phyloP scores from a whole-genome alignment of 2,797 vertebrate genomes.

The Poeciliopsis gracilis region DNA sequence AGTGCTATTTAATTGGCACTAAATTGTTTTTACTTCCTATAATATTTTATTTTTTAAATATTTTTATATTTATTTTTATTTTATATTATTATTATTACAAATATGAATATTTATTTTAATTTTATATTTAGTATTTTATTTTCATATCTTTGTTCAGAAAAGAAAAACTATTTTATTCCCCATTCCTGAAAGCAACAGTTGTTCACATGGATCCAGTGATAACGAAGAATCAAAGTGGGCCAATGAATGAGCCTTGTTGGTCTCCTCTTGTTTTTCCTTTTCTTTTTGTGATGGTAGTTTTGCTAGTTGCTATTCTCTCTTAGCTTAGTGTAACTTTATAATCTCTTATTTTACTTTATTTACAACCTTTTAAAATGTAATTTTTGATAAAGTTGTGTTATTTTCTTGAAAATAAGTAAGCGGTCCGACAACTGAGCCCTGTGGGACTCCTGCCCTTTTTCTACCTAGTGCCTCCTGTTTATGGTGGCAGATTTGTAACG shows the following conservation, averaged over 20 bases:
- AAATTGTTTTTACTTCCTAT: neutral
- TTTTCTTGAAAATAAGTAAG: neutral
- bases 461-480: neutral
- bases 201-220: neutral
- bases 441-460: neutral
- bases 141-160: neutral
- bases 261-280: conserved; percentile 6
- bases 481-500: neutral
- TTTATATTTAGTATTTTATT: neutral
- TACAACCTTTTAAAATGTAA: neutral
- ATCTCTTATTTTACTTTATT: neutral
- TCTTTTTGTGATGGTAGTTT: conserved; percentile 1
- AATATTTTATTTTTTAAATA: neutral
- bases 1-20: neutral
- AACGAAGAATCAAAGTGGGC: neutral
- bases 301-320: neutral
- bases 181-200: neutral
- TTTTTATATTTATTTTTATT: too few relatives aligned
- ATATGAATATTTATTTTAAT: too few relatives aligned
- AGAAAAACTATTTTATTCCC: neutral
- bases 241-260: conserved; percentile 19
- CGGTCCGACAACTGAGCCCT: neutral
- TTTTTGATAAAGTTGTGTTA: neutral
- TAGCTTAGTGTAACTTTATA: conserved; percentile 5
- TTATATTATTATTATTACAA: too few relatives aligned